Evolutionary conservation across 2,797 vertebrate genomes (phyloP), one percentile per base, ranked within the genome.

Genomic region (Enteromius afrohamiltoni): DNA sequence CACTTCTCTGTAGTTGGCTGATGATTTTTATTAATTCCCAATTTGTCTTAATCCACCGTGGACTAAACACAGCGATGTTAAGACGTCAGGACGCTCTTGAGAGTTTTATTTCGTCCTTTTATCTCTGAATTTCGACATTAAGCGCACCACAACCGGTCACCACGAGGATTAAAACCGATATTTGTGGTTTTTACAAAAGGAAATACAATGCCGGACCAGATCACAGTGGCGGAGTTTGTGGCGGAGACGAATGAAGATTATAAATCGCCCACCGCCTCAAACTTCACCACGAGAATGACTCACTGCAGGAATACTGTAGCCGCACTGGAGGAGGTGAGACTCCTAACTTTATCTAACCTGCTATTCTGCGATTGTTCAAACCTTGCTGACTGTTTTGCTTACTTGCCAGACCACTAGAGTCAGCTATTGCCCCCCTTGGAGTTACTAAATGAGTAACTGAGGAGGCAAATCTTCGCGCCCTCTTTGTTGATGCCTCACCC

Each of bases 191-290:
- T 83, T 47, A 16, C 29, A 16, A 76, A 85, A 60, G 85, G 85
- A 77, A 77, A 65, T 86, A 88, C 92, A 82, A 98, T 99, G 98
- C 98, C 98, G 93, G 98, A 98, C 94, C 97, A 97, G 94, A 99
- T 99, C 91, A 97, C 97, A 85, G 97, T 99, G 91, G 95, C 96
- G 89, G 98, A 99, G 95, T 99, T 99, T 94, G 97, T 99, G 92
- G 93, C 95, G 84, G 98, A 99, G 95, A 99, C 97, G 47, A 97
- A 97, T 93, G 98, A 98, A 94, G 98, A 99, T 94, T 99, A 99
- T 91, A 99, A 98, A 93, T 96, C 98, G 23, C 98, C 98, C 84
- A 98, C 98, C 77, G 97, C 98, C 88, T 99, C 98, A 74, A 98
- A 97, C 96, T 99, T 99, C 95, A 98, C 98, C 93, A 99, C 96